These are phyloP conservation scores for Aphidius colemani DNA, from an alignment of 2,888 invertebrate genomes.

Conservation along the genomic window DNA sequence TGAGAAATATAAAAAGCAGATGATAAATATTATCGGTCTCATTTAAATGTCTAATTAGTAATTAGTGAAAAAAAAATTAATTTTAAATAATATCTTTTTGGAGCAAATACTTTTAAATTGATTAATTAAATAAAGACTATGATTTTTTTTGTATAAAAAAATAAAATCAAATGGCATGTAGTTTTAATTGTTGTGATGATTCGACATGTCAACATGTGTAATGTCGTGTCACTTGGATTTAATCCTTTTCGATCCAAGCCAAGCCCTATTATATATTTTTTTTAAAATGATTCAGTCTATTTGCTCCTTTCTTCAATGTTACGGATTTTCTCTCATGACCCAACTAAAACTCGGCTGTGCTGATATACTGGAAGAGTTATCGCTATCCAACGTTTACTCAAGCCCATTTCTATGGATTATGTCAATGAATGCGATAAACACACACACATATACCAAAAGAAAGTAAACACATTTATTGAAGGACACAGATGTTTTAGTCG, in stretches of 20 bases:
- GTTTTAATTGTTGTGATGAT: conserved; percentile 41
- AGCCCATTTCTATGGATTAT: conserved; percentile 14
- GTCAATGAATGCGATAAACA: background rate
- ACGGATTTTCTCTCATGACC: conserved; percentile 12
- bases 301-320: conserved; percentile 2
- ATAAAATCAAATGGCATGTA: conserved; percentile 20
- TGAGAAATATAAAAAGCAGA: no score
- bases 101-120: no score
- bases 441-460: no score
- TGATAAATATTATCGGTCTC: no score
- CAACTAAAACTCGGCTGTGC: conserved; percentile 17
- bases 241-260: conserved; percentile 37
- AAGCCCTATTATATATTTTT: conserved; percentile 25
- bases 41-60: no score
- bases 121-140: no score
- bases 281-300: conserved; percentile 16
- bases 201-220: conserved; percentile 35
- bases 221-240: conserved; percentile 35
- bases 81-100: no score
- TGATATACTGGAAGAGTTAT: conserved; percentile 36
- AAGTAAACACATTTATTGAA: no score
- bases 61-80: no score
- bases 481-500: no score
- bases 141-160: no score
- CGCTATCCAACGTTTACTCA: conserved; percentile 23